Base-by-base conservation (phyloP, 2,113 vertebrate species). In the Calidris pygmaea region DNA sequence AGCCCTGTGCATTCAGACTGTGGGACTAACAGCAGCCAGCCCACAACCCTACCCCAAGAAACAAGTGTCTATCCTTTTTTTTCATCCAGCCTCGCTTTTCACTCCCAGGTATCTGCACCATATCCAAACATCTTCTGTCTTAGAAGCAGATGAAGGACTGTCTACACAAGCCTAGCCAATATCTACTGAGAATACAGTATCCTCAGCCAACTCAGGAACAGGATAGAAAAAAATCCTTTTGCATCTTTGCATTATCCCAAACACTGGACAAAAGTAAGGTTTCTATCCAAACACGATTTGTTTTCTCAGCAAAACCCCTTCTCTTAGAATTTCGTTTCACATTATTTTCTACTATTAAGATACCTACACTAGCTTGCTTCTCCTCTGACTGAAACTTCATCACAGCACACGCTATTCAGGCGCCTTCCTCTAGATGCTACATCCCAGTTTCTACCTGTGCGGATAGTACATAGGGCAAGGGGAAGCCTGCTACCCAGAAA, bases 1-100 rank as follows among this genome's bases (percentile, higher is more conserved):
- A 80, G 96, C 96, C 97, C 98, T 98, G 97, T 98, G 98, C 98
- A 98, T 96, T 98, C 96, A 97, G 98, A 98, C 98, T 98, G 98
- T 97, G 96, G 97, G 96, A 97, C 91, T 87, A 94, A 93, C 87
- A 94, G 97, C 93, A 95, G 96, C 90, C 93, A 97, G 96, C 80
- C 91, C 97, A 96, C 96, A 94, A 94, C 92, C 90, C 93, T 95
- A 91, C 77, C 73, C 90, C 71, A 67, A 77, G 3, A 24, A 85
- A 92, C 34, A 34, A 90, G 83, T 14, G 81, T 80, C 95, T 87
- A 47, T 50, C 82, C 88, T 92, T 80, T 89, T 39, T 84, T 84
- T 60, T 76, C 93, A 88, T 67, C 85, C 77, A 87, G 86, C 76
- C 93, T 90, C 84, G 87, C 0, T 10, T 92, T 92, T 94, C 92